Base-by-base conservation (phyloP, 2,797 vertebrate species). In the Rallus crepitans region DNA sequence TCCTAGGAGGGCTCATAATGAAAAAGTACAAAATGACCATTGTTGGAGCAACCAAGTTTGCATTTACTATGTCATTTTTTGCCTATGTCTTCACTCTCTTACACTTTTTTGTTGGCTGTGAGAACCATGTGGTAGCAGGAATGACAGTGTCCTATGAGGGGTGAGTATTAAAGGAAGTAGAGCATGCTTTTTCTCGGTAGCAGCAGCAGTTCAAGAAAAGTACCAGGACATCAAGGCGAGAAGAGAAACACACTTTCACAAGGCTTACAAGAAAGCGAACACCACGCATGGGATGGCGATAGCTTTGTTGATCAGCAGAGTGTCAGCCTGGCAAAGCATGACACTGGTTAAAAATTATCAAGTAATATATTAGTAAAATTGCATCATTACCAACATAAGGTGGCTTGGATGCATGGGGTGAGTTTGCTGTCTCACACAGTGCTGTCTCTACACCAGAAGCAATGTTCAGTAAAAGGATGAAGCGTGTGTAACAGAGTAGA, bases 91-190 rank as follows among this genome's bases (percentile, higher is more conserved):
- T 94, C 15, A 2, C 31, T 4, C 8, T 96, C 1, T 25, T 50
- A 3, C 45, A 97, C 47, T 86, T 97, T 65, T 16, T 82, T 24
- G 71, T 98, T 45, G 71, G 97, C 52, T 98, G 98, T 93, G 98
- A 98, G 48, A 98, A 61, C 50, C 83, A 81, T 6, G 6, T 53
- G 2, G 93, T 98, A 81, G 98, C 98, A 24, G 98, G 98, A 87
- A 87, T 98, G 45, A 98, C 98, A 24, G 95, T 98, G 71, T 95
- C 97, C 42, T 98, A 98, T 37, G 96, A 98, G 66, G 98, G 98
- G 98, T 98, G 89, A 95, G 98, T 98, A 96, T 68, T 48, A 68
- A 90, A 53, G 3, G 23, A 73, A 75, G 42, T 45, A 78, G 3
- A 66, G 7, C 30, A 33, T 17, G 42, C 10, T 0, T 85, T 90